These are phyloP conservation scores for Cylas formicarius DNA, from an alignment of 1,140 invertebrate species.

Conservation along the genomic window DNA sequence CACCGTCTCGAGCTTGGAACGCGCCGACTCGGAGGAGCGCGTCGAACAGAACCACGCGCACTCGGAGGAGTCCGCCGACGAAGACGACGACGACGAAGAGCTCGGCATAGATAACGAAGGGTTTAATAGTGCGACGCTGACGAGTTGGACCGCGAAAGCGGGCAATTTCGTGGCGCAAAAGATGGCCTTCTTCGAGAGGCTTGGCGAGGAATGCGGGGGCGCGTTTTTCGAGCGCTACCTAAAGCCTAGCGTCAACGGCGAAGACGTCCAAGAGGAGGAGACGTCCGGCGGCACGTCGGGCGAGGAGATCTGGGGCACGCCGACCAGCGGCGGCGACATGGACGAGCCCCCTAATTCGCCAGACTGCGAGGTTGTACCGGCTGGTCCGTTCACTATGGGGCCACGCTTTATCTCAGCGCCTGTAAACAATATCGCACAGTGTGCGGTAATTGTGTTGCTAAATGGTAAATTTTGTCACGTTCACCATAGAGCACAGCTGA, in stretches of 20 bases:
- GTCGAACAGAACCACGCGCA: conserved; percentile 38
- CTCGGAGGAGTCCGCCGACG: too few species aligned
- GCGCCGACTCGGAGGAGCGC: conserved; percentile 51
- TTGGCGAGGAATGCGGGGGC: conserved; percentile 49
- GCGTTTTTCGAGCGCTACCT: conserved; percentile 52
- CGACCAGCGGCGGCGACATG: conserved; percentile 71
- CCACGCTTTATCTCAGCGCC: too few species aligned
- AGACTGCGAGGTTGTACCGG: too few species aligned
- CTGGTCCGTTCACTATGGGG: too few species aligned
- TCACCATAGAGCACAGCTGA: too few species aligned
- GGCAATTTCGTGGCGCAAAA: conserved; percentile 73
- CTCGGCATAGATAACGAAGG: conserved; percentile 40
- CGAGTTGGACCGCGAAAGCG: conserved; percentile 68
- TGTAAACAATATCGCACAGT: too few species aligned
- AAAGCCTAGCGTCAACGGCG: conserved; percentile 46
- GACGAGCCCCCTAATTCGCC: conserved; percentile 58
- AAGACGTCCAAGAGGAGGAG: conserved; percentile 54
- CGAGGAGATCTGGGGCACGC: conserved; percentile 79
- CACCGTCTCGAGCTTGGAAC: conserved; percentile 71
- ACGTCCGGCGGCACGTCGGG: conserved; percentile 71
- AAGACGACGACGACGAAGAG: conserved; percentile 42
- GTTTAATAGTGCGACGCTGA: conserved; percentile 38
- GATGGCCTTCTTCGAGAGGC: conserved; percentile 61
- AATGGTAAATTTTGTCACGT: too few species aligned
- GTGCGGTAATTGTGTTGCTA: too few species aligned